phyloP scores from a whole-genome alignment of 2,888 invertebrate species.

The Plagiodera versicolora region DNA sequence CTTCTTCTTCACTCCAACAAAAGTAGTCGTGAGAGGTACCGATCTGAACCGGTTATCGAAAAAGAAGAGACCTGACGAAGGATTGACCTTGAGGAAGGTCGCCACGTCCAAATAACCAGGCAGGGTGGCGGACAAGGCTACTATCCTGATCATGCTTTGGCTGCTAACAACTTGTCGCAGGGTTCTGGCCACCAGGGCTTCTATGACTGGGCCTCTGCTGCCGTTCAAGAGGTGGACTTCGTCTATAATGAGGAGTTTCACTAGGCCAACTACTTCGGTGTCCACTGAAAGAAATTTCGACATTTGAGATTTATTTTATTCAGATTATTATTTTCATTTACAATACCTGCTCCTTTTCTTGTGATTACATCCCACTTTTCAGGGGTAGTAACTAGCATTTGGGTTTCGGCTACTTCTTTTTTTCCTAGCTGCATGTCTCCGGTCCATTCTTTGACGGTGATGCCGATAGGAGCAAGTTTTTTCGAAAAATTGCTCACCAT shows the following conservation, averaged over 20 bases:
- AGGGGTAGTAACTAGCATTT: constrained; percentile 97
- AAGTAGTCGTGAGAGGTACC: constrained; percentile 90
- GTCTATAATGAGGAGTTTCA: constrained; percentile 92
- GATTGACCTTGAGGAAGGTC: constrained; percentile 90
- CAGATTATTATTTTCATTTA: not conserved
- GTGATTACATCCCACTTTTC: constrained; percentile 99
- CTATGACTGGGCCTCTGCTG: constrained; percentile 96
- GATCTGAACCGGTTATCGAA: constrained; percentile 88
- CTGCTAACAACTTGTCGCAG: constrained; percentile 88
- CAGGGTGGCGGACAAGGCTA: constrained; percentile 94
- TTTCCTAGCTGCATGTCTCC: constrained; percentile 98
- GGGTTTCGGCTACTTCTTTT: constrained; percentile 90
- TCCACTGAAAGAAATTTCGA: constrained; percentile 65
- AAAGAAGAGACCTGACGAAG: constrained; percentile 87
- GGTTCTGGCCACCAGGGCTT: constrained; percentile 94
- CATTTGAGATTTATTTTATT: too few species aligned
- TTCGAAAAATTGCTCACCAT: constrained; percentile 94
- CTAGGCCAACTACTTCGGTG: constrained; percentile 84
- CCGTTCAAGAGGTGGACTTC: constrained; percentile 97
- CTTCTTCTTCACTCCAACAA: constrained; percentile 61
- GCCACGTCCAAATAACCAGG: constrained; percentile 98
- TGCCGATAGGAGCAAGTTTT: constrained; percentile 74
- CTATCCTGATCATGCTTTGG: constrained; percentile 94
- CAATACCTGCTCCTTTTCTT: constrained; percentile 80
- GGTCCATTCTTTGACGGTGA: constrained; percentile 88